phyloP scores from a whole-genome alignment of 2,797 vertebrate genomes.

The Melopsittacus undulatus region DNA sequence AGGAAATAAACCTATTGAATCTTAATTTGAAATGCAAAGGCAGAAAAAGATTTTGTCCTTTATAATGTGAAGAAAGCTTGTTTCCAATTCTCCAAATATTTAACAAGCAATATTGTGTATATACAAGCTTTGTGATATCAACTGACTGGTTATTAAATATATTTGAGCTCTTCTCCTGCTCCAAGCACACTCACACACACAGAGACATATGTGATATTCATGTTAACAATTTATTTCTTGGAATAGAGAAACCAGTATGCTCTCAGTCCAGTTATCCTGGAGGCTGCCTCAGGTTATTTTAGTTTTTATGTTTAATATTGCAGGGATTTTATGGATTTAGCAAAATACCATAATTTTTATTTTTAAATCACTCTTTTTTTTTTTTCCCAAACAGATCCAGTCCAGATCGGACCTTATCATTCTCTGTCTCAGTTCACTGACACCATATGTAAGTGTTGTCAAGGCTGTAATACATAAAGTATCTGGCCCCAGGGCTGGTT shows the following conservation, averaged over 20 bases:
- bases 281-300: slow-evolving; percentile 56
- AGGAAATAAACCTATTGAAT: not conserved
- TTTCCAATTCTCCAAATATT: slow-evolving; percentile 23
- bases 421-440: slow-evolving; percentile 56
- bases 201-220: slow-evolving; percentile 4
- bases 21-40: not conserved
- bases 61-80: slow-evolving; percentile 25
- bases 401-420: slow-evolving; percentile 3
- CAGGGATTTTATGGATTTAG: slow-evolving; percentile 65
- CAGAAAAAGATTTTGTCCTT: slow-evolving; percentile 11
- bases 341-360: slow-evolving; percentile 67
- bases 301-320: slow-evolving; percentile 59
- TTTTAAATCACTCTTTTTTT: slow-evolving; percentile 48
- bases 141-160: slow-evolving; percentile 34
- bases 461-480: slow-evolving; percentile 46
- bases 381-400: not conserved
- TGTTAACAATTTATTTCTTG: slow-evolving; percentile 60
- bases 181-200: slow-evolving; percentile 1
- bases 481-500: slow-evolving; percentile 53
- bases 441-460: slow-evolving; percentile 56
- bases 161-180: slow-evolving; percentile 13
- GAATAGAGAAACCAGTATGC: slow-evolving; percentile 2
- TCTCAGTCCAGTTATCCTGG: slow-evolving; percentile 14
- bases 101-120: slow-evolving; percentile 21
- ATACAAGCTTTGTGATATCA: slow-evolving; percentile 8